Evolutionary conservation across 2,113 vertebrate species (phyloP).

Genomic region (Cariama cristata): DNA sequence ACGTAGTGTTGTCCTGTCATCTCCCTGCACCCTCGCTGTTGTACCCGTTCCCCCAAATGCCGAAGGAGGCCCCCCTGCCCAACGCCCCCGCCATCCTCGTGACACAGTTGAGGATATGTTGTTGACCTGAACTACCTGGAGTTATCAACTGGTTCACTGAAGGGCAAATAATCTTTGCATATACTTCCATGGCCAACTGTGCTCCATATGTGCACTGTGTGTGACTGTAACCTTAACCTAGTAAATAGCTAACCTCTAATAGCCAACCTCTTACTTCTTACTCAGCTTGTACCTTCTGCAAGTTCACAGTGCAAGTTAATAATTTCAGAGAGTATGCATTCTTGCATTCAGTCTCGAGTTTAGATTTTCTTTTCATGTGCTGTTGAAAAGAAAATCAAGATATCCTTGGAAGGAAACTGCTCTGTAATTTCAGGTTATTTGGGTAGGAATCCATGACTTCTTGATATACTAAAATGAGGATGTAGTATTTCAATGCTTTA

Average conservation of each 20-base stretch:
- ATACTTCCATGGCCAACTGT: not conserved
- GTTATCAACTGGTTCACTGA: not conserved
- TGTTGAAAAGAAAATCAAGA: not conserved
- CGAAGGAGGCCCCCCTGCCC: not conserved
- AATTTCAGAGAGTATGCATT: not conserved
- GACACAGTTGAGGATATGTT: not conserved
- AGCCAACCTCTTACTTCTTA: not conserved
- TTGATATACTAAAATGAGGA: not conserved
- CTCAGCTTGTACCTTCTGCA: not conserved
- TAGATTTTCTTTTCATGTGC: not conserved
- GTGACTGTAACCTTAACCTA: not conserved
- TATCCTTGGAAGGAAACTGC: not conserved
- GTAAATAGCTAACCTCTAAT: conserved; percentile 26
- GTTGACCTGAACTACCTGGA: not conserved
- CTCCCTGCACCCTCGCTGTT: not conserved
- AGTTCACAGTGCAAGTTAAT: conserved; percentile 21
- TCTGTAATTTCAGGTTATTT: not conserved
- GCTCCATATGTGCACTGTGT: not conserved
- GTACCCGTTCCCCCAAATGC: not conserved
- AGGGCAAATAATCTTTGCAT: not conserved
- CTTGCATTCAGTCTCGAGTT: not conserved
- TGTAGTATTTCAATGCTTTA: not conserved
- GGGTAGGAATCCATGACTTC: not conserved
- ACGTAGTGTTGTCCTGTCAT: not conserved
- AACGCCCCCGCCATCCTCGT: rapidly evolving